These are phyloP conservation scores for Hydraecia micacea DNA, from an alignment of 2,888 invertebrate genomes.

Conservation along the genomic window DNA sequence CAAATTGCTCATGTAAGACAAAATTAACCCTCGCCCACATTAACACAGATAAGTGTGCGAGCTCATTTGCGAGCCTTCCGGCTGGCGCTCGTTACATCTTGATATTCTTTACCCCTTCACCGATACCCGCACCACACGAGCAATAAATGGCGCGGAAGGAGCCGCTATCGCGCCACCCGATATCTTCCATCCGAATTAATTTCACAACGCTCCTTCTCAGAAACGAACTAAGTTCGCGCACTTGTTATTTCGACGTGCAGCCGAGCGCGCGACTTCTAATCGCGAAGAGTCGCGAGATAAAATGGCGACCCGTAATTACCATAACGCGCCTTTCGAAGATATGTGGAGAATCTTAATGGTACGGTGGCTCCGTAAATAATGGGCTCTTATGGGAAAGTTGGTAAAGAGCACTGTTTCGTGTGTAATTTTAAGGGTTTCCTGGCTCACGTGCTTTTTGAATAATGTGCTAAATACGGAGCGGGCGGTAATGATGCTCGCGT, in stretches of 20 bases:
- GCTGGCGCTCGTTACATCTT: slow-evolving; percentile 89
- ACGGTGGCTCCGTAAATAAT: slow-evolving; percentile 90
- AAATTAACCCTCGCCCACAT: slow-evolving; percentile 90
- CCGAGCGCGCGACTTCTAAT: slow-evolving; percentile 85
- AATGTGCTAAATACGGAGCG: slow-evolving; percentile 85
- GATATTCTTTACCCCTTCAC: slow-evolving; percentile 90
- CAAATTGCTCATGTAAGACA: slow-evolving; percentile 90
- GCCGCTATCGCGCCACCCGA: slow-evolving; percentile 88
- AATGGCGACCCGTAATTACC: slow-evolving; percentile 90
- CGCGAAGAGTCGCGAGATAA: slow-evolving; percentile 88
- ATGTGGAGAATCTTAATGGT: slow-evolving; percentile 90
- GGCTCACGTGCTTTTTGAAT: slow-evolving; percentile 88
- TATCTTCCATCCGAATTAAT: slow-evolving; percentile 91
- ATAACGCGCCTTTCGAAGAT: slow-evolving; percentile 90
- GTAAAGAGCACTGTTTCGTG: slow-evolving; percentile 89
- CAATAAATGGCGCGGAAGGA: slow-evolving; percentile 90
- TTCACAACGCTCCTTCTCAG: slow-evolving; percentile 84
- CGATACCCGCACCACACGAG: slow-evolving; percentile 89
- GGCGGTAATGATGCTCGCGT: slow-evolving; percentile 79
- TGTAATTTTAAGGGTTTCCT: slow-evolving; percentile 89
- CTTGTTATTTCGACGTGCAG: slow-evolving; percentile 88
- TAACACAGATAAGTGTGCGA: slow-evolving; percentile 90
- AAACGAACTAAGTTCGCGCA: slow-evolving; percentile 89
- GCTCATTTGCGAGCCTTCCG: slow-evolving; percentile 91
- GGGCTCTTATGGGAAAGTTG: slow-evolving; percentile 90